Evolutionary conservation across 64 coral and sea anemone genomes (phyloP), one percentile per base, ranked within the genome.

Genomic region (Trachythela sp.): DNA sequence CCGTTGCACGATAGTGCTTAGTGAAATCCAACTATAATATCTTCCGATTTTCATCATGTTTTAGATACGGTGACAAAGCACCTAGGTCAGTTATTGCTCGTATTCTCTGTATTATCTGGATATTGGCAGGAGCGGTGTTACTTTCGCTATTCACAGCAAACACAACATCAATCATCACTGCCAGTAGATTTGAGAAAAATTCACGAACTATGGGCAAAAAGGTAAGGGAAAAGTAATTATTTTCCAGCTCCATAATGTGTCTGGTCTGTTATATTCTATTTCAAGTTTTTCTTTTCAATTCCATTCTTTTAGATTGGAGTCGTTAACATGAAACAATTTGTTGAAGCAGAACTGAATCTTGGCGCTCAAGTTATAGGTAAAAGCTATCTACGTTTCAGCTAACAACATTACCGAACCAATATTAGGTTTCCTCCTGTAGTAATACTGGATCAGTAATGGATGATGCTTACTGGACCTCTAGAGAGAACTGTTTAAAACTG

Each of bases 101-200:
- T 39, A 36, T 80, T 39, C 15, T 80, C 15, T 35, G 33, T 38
- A 30, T 80, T 37, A 37, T 80, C 13, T 80, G 75, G 75, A 80
- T 80, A 35, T 29, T 80, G 13, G 75, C 75, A 9, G 75, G 75
- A 80, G 75, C 75, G 31, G 75, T 80, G 13, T 39, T 80, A 17
- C 75, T 80, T 6, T 30, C 75, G 9, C 37, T 80, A 29, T 80
- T 80, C 30, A 80, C 75, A 30, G 75, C 75, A 9, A 80, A 80
- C 34, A 80, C 75, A 22, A 80, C 75, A 39, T 80, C 75, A 30
- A 80, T 80, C 35, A 35, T 80, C 30, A 80, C 75, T 18, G 37
- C 75, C 0, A 80, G 75, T 80, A 80, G 75, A 80, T 29, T 80
- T 36, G 75, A 80, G 30, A 35, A 80, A 35, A 80, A 80, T 29